Percentiles rank a stretch among this genome's conserved stretches.
Conservation (phyloP, 2,888 invertebrate genomes). For the Pardosa pseudoannulata region DNA sequence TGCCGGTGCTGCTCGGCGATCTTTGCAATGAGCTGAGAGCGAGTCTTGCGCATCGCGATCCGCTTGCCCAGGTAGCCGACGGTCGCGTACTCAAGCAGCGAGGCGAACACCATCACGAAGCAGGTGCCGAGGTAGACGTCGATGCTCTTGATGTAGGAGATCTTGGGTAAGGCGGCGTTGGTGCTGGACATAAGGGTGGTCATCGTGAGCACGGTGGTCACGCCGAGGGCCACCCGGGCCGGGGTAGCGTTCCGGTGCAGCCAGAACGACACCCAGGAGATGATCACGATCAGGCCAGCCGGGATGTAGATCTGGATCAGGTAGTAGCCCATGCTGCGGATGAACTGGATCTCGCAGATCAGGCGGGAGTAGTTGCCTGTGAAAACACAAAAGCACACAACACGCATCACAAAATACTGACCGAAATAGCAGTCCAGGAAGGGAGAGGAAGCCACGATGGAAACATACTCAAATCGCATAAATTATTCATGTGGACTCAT, state of each 20-base stretch:
- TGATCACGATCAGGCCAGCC: conserved; percentile 75
- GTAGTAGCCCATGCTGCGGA: conserved; percentile 78
- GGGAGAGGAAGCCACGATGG: too few relatives aligned
- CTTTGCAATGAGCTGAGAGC: conserved; percentile 73
- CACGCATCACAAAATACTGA: not conserved
- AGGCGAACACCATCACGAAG: conserved; percentile 79
- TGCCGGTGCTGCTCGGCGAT: conserved; percentile 73
- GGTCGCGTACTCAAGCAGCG: conserved; percentile 77
- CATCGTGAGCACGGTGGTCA: conserved; percentile 76
- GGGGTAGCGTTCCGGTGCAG: conserved; percentile 75
- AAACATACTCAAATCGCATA: too few relatives aligned
- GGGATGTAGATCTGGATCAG: conserved; percentile 78
- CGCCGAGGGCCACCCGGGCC: conserved; percentile 75
- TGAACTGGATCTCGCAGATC: conserved; percentile 76
- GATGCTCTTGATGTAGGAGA: conserved; percentile 78
- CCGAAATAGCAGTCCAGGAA: too few relatives aligned
- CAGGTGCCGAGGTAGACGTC: conserved; percentile 78
- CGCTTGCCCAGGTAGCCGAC: conserved; percentile 75
- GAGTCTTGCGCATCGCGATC: conserved; percentile 74
- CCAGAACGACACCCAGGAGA: conserved; percentile 76
- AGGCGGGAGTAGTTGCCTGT: conserved; percentile 77
- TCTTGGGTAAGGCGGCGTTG: conserved; percentile 78
- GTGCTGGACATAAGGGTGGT: conserved; percentile 77
- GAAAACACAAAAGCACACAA: not conserved
- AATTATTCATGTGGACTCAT: too few relatives aligned